These are phyloP conservation scores for Meloidogyne floridensis DNA, from an alignment of 1,140 invertebrate species.

Conservation along the genomic window DNA sequence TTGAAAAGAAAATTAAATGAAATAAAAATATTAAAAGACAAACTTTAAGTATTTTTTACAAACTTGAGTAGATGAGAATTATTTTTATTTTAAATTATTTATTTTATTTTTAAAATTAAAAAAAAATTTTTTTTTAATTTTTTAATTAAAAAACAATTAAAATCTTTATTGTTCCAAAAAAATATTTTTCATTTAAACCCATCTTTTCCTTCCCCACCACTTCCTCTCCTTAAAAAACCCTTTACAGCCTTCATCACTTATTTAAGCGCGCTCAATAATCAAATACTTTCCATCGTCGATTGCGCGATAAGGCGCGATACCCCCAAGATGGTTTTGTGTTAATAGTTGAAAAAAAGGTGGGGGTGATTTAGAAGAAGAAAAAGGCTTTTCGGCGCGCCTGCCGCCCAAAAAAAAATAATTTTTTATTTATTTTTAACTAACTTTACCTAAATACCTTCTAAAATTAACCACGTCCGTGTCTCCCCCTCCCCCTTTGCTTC, in stretches of 20 bases:
- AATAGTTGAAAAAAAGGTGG: background rate
- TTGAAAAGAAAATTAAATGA: background rate
- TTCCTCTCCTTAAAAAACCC: background rate
- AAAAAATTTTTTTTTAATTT: background rate
- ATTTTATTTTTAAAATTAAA: background rate
- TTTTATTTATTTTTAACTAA: background rate
- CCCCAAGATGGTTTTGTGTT: background rate
- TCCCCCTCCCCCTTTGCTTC: background rate
- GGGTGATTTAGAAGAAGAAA: background rate
- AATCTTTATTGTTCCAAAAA: background rate
- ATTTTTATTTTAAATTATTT: background rate
- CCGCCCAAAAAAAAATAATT: background rate
- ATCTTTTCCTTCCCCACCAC: background rate
- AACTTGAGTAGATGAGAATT: no score
- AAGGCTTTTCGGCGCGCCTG: background rate
- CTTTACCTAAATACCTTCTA: background rate
- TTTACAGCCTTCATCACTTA: background rate
- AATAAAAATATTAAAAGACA: background rate
- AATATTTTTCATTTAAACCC: background rate
- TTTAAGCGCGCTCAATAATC: background rate
- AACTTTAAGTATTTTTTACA: background rate
- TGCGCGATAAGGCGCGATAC: constrained; percentile 5
- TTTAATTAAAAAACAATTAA: background rate
- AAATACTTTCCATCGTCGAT: background rate
- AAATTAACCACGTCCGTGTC: background rate